Evolutionary conservation across 2,888 invertebrate genomes (phyloP).

Genomic region (Melipona beecheii): DNA sequence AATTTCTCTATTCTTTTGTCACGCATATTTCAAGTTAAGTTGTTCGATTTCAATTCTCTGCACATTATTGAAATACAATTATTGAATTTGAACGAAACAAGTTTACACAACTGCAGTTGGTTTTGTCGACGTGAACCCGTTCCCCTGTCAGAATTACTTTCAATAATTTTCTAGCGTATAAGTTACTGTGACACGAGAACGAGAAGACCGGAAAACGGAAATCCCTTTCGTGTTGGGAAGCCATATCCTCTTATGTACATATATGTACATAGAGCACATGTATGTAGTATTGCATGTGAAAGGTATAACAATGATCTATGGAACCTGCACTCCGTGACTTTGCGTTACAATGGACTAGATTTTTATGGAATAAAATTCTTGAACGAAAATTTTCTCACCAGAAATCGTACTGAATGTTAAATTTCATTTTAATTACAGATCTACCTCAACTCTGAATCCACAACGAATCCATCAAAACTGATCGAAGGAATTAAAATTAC

Average conservation of each 20-base stretch:
- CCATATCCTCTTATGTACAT: conserved; percentile 9
- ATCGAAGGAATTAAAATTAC: too few relatives aligned
- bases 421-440: too few relatives aligned
- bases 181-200: not conserved
- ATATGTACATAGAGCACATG: not conserved
- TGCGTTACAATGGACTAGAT: not conserved
- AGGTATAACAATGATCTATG: not conserved
- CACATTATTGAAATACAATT: not conserved
- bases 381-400: too few relatives aligned
- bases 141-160: too few relatives aligned
- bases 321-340: not conserved
- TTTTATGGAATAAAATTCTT: not conserved
- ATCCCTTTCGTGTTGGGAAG: conserved; percentile 24
- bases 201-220: conserved; percentile 21
- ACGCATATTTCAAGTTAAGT: too few relatives aligned
- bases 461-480: too few relatives aligned
- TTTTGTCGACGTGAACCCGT: too few relatives aligned
- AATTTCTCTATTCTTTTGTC: too few relatives aligned
- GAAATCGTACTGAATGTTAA: too few relatives aligned
- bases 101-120: not conserved
- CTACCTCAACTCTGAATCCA: too few relatives aligned
- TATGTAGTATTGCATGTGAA: not conserved
- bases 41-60: not conserved
- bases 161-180: not conserved
- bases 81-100: not conserved